phyloP scores from a whole-genome alignment of 2,113 vertebrate genomes.

The Labeo catla region DNA sequence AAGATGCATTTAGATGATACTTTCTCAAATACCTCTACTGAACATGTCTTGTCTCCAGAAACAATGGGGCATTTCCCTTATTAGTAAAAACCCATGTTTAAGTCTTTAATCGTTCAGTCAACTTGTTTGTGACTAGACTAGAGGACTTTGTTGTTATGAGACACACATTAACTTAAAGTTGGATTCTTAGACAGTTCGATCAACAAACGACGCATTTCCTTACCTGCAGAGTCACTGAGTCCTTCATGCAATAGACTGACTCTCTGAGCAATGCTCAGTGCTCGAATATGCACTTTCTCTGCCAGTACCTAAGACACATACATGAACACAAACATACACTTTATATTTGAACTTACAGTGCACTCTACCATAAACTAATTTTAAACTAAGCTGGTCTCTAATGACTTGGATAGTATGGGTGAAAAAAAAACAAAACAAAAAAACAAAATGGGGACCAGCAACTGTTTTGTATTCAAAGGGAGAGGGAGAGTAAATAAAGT shows the following conservation, averaged over 20 bases:
- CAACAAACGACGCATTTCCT: neutral
- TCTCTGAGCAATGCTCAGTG: constrained; percentile 92
- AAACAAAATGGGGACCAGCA: no score
- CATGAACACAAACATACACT: constrained; percentile 17
- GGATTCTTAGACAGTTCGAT: neutral
- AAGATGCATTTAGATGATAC: neutral
- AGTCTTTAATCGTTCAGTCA: neutral
- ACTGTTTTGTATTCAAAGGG: no score
- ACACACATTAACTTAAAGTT: neutral
- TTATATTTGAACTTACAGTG: neutral
- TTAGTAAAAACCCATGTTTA: neutral
- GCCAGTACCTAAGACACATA: constrained; percentile 83
- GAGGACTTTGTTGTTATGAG: neutral
- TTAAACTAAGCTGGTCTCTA: no score
- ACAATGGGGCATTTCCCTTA: neutral
- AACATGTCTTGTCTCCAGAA: neutral
- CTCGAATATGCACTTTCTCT: constrained; percentile 93
- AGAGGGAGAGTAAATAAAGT: neutral
- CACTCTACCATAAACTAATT: neutral
- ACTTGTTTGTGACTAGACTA: neutral
- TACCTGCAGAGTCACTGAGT: constrained; percentile 91
- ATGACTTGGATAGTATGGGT: no score
- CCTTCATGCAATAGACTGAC: constrained; percentile 90
- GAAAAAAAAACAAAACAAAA: no score
- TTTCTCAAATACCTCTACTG: neutral